phyloP scores from a whole-genome alignment of 2,888 invertebrate genomes.

The Chloroclysta siterata region DNA sequence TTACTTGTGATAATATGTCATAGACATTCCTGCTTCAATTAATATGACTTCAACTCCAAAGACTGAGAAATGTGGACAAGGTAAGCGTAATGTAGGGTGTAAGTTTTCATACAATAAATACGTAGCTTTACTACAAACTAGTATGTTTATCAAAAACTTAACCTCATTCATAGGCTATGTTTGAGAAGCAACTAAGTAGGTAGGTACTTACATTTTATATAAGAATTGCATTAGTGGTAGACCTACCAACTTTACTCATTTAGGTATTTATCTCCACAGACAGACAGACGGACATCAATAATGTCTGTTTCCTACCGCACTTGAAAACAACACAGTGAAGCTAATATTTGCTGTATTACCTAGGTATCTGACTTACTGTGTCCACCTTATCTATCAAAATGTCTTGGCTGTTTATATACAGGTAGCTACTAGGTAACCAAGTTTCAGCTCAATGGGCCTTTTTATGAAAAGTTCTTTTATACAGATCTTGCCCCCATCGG shows the following conservation, averaged over 20 bases:
- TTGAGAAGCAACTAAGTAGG: background rate
- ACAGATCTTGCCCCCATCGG: too few species aligned
- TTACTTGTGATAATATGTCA: constrained; percentile 70
- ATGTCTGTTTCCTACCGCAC: background rate
- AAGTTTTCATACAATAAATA: background rate
- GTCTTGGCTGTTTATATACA: too few species aligned
- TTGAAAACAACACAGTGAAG: background rate
- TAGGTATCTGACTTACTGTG: too few species aligned
- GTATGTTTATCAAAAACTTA: background rate
- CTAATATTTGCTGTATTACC: too few species aligned
- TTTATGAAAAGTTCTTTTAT: too few species aligned
- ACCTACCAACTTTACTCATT: too few species aligned
- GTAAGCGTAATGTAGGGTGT: constrained; percentile 64
- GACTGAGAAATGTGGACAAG: constrained; percentile 80
- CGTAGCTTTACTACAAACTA: background rate
- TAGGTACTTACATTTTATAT: too few species aligned
- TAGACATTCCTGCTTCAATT: constrained; percentile 59
- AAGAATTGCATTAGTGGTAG: too few species aligned
- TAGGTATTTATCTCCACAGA: background rate
- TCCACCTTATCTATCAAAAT: too few species aligned
- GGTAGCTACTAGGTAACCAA: too few species aligned
- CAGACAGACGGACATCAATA: background rate
- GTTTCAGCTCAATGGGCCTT: too few species aligned
- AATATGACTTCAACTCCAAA: constrained; percentile 82
- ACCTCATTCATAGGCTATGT: background rate